Percentiles rank a stretch among this genome's conserved stretches.
Evolutionary conservation across 2,113 vertebrate species (phyloP).

Genomic region (Acanthisitta chloris): DNA sequence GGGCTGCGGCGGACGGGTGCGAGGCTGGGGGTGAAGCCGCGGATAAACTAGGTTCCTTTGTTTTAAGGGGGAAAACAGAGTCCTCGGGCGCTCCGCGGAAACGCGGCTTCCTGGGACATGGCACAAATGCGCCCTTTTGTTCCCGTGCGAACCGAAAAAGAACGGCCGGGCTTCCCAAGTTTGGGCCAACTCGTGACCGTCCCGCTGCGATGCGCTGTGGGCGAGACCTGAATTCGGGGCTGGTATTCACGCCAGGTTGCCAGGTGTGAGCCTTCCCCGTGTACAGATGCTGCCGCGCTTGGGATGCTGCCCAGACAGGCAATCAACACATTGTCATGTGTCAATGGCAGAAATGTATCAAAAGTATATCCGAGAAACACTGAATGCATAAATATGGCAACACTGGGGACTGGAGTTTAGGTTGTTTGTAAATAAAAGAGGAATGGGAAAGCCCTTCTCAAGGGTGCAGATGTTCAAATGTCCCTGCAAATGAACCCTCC

Average conservation of each 20-base stretch:
- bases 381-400: background rate
- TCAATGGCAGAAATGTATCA: background rate
- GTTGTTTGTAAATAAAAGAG: background rate
- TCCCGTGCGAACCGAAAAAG: background rate
- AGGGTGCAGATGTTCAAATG: background rate
- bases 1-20: background rate
- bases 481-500: background rate
- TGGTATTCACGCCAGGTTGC: background rate
- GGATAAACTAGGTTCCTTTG: background rate
- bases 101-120: background rate
- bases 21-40: background rate
- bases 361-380: background rate
- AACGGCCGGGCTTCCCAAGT: background rate
- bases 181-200: background rate
- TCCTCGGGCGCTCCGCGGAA: background rate
- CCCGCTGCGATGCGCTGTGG: background rate
- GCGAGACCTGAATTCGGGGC: background rate
- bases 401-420: background rate
- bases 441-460: background rate
- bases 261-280: background rate
- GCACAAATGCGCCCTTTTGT: background rate
- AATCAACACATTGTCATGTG: background rate
- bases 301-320: background rate
- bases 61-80: background rate
- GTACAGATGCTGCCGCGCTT: background rate